Evolutionary conservation across 2,888 invertebrate species (phyloP), one percentile per base, ranked within the genome.

Genomic region (Epinotia ramella): DNA sequence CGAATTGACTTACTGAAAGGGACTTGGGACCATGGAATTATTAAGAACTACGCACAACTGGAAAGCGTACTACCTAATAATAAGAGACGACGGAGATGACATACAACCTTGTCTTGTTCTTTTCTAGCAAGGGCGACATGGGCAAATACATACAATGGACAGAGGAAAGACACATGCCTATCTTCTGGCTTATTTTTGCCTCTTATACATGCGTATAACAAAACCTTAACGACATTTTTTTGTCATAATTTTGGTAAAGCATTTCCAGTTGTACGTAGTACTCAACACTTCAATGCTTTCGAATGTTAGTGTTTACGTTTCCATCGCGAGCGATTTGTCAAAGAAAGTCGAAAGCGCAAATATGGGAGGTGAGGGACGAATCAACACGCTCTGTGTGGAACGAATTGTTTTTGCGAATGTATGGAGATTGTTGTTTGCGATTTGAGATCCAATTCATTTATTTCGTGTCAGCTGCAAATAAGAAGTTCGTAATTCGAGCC

Each of bases 321-420:
- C 81, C 82, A 84, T 88, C 85, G 86, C 82, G 84, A 81, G 81
- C 86, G 87, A 89, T 87, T 88, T 88, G 86, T 89, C 89, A 90
- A 90, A 89, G 90, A 89, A 86, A 84, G 81, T 79, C 79, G 82
- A 78, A 80, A 80, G 78, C 77, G 79, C 86, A 88, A 88, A 87
- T 81, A 87, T 81, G 79, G 78, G 79, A 81, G 77, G 81, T 79
- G 75, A 78, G 80, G 79, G 84, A 53, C 78, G 81, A 82, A 82
- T 81, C 82, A 82, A 82, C 81, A 82, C 78, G 78, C 78, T 71
- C 78, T 79, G 78, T 78, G 76, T 70, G 80, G 80, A 83, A 77
- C 77, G 79, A 78, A 81, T 80, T 83, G 83, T 83, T 83, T 81
- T 79, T 79, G 67, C 78, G 78, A 78, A 71, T 77, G 79, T 78